These are phyloP conservation scores for Mungos mungo DNA, from an alignment of 2,113 vertebrate genomes.

Conservation along the genomic window DNA sequence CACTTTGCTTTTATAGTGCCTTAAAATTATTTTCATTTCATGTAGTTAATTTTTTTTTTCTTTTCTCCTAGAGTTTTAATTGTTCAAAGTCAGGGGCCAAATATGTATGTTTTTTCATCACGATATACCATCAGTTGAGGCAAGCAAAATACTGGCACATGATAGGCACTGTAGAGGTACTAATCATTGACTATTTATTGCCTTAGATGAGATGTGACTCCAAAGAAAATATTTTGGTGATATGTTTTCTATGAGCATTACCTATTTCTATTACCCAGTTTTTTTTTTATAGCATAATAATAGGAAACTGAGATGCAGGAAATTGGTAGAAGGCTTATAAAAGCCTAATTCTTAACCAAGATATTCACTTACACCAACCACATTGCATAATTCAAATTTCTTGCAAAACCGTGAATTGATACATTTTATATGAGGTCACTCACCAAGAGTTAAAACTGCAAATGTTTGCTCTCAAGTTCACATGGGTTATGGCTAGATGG, in stretches of 20 bases:
- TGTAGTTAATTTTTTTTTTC: background rate
- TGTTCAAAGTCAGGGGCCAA: background rate
- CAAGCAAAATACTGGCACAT: background rate
- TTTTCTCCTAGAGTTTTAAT: background rate
- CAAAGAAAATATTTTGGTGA: background rate
- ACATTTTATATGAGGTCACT: background rate
- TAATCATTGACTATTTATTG: background rate
- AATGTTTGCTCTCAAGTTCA: background rate
- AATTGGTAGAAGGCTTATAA: background rate
- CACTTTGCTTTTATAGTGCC: background rate
- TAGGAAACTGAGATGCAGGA: background rate
- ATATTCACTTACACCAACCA: background rate
- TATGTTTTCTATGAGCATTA: background rate
- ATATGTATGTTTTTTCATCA: background rate
- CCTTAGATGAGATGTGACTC: background rate
- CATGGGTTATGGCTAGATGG: background rate
- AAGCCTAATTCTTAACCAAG: conserved; percentile 12
- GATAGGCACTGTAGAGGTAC: background rate
- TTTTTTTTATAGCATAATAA: background rate
- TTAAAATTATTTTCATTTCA: conserved; percentile 19
- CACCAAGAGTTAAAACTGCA: background rate
- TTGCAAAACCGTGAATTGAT: background rate
- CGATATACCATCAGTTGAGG: background rate
- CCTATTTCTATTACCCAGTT: background rate
- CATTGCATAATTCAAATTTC: background rate